These are phyloP conservation scores for Catonia carolina DNA, from an alignment of 2,888 invertebrate species.

Conservation along the genomic window DNA sequence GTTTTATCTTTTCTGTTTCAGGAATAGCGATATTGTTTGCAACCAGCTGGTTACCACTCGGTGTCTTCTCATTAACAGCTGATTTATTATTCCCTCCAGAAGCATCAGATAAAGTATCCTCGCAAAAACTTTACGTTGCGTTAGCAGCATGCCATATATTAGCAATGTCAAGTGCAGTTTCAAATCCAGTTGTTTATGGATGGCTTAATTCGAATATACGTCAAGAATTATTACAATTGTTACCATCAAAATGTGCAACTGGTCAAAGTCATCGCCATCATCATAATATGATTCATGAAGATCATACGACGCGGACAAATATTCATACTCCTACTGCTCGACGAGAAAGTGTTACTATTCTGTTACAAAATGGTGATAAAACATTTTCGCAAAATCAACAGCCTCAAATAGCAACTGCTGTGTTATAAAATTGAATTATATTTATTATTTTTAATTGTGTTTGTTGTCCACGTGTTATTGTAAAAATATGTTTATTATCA, in stretches of 20 bases:
- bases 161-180: constrained; percentile 51
- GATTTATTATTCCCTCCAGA: constrained; percentile 38
- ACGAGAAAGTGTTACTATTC: too few relatives aligned
- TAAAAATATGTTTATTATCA: too few relatives aligned
- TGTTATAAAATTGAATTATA: too few relatives aligned
- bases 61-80: constrained; percentile 46
- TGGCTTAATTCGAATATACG: constrained; percentile 55
- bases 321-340: too few relatives aligned
- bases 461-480: too few relatives aligned
- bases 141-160: constrained; percentile 50
- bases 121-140: constrained; percentile 40
- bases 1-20: constrained; percentile 24
- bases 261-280: too few relatives aligned
- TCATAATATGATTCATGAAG: too few relatives aligned
- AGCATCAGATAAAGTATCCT: constrained; percentile 25
- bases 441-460: too few relatives aligned
- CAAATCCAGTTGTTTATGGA: constrained; percentile 54
- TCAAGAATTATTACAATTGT: constrained; percentile 42
- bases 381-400: too few relatives aligned
- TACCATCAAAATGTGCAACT: constrained; percentile 25
- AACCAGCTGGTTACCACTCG: constrained; percentile 52
- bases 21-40: constrained; percentile 46
- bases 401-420: too few relatives aligned
- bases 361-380: too few relatives aligned
- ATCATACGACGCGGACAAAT: too few relatives aligned